Base-by-base conservation (phyloP, 2,797 vertebrate genomes). In the Rhinoraja longicauda region DNA sequence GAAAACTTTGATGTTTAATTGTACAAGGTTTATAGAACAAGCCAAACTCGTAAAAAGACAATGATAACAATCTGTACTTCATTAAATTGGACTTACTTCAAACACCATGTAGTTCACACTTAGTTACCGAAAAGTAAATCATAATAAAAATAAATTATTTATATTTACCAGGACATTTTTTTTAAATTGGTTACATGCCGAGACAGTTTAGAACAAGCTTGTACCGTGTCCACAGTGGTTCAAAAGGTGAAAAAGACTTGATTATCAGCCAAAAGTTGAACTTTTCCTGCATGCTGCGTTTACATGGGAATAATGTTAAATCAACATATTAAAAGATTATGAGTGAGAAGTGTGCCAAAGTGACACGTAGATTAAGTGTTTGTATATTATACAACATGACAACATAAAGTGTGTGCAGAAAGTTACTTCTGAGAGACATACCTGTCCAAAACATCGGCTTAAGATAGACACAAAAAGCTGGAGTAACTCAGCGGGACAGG, bases 101-200 rank as follows among this genome's bases (percentile, higher is more conserved):
- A 59, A n/a, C 39, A 72, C 26, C 32, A 45, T 64, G 9, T 10
- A 64, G 57, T 19, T 90, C 70, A 72, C 36, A 39, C 21, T 39
- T 70, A 26, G 7, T 39, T n/a, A 53, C 26, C 57, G 70, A 26
- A 45, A 73, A 92, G 13, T 53, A 72, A 91, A 29, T 73, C 70
- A 75, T 26, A 75, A 92, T 70, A 32, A 86, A 82, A 82, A 86
- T 84, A 88, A 88, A 67, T 78, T 78, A 77, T 12, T 77, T 78
- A 78, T 86, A 88, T 88, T 32, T 88, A 67, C 88, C 84, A 88
- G 17, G n/a, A 36, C n/a, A 36, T 88, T 88, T 36, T 36, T 4
- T 59, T n/a, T n/a, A 62, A 13, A 70, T 90, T 72, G 88, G 36
- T 90, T 92, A 90, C 64, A 59, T 67, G 64, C 36, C 53, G 53